Evolutionary conservation across 2,888 invertebrate genomes (phyloP).

Genomic region (Kuschelorhynchus macadamiae): DNA sequence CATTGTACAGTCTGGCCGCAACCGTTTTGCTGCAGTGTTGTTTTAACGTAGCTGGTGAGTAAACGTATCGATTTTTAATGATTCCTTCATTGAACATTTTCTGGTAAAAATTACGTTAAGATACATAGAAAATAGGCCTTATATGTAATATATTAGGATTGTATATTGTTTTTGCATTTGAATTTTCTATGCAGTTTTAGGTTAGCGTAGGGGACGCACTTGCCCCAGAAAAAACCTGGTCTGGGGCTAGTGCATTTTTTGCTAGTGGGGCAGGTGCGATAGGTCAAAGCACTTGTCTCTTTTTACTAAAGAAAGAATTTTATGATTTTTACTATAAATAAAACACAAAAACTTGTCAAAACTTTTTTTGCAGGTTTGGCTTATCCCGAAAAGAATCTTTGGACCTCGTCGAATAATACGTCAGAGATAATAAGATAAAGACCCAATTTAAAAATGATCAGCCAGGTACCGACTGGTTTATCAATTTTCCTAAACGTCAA

Average conservation of each 20-base stretch:
- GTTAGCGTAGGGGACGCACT: too few species aligned
- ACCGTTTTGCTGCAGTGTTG: too few species aligned
- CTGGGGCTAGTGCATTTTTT: conserved; percentile 4
- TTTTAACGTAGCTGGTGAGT: too few species aligned
- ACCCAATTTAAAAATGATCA: conserved; percentile 13
- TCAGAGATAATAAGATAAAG: conserved; percentile 17
- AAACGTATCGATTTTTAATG: too few species aligned
- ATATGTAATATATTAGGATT: too few species aligned
- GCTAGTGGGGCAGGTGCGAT: conserved; percentile 6
- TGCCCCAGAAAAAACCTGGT: not conserved
- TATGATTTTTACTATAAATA: not conserved
- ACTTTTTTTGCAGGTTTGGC: conserved; percentile 13
- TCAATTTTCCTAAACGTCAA: conserved; percentile 20
- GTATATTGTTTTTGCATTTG: too few species aligned
- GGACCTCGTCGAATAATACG: conserved; percentile 17
- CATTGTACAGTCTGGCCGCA: too few species aligned
- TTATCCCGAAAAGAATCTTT: conserved; percentile 13
- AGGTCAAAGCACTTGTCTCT: conserved; percentile 17
- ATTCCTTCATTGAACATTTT: too few species aligned
- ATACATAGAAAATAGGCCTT: too few species aligned
- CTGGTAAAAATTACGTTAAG: too few species aligned
- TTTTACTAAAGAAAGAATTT: not conserved
- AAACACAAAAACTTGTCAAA: not conserved
- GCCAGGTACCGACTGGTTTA: conserved; percentile 29
- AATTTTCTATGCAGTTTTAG: too few species aligned